Conservation (phyloP, 2,113 vertebrate genomes). For the Prunella himalayana region DNA sequence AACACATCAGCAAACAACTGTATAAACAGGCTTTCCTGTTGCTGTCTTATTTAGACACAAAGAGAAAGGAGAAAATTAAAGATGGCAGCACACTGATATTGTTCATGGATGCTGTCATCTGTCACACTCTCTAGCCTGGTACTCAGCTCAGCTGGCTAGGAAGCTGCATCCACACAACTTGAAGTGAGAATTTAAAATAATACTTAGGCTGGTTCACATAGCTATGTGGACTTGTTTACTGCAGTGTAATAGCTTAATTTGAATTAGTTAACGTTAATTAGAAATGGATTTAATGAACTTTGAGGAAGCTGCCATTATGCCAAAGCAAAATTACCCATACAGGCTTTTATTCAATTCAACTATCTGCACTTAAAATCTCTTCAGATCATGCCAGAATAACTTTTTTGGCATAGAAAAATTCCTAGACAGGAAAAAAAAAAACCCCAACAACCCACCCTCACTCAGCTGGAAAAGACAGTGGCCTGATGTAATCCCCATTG, state of each 20-base stretch:
- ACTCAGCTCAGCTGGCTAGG: background rate
- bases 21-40: background rate
- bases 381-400: background rate
- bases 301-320: slow-evolving; percentile 6
- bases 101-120: background rate
- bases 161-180: background rate
- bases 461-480: background rate
- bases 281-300: slow-evolving; percentile 56
- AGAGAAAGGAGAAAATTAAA: slow-evolving; percentile 23
- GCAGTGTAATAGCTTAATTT: slow-evolving; percentile 2
- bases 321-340: background rate
- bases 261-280: slow-evolving; percentile 28
- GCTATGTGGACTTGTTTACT: background rate
- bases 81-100: slow-evolving; percentile 15
- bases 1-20: background rate
- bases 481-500: background rate
- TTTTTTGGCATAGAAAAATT: background rate
- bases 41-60: slow-evolving; percentile 9
- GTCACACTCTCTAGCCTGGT: background rate
- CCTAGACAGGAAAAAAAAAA: background rate
- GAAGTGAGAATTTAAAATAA: background rate
- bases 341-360: background rate
- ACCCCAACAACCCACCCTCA: background rate
- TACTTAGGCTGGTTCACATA: background rate
- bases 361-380: background rate